phyloP scores from a whole-genome alignment of 2,113 vertebrate genomes.

The Astatotilapia flaviijosephi region DNA sequence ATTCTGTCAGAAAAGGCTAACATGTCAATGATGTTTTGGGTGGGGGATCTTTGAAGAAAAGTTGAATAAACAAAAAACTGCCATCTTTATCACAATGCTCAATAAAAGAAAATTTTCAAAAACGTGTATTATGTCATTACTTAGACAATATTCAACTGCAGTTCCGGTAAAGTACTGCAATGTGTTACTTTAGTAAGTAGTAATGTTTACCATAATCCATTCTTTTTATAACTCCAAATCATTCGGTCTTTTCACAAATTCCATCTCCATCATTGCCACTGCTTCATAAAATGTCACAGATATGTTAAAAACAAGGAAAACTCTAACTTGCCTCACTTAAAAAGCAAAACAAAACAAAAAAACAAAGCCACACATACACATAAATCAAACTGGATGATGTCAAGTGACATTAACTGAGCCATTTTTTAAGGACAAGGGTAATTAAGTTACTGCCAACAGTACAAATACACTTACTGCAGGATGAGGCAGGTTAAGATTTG shows the following conservation, averaged over 20 bases:
- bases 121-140: background rate
- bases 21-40: background rate
- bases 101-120: background rate
- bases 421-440: background rate
- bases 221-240: background rate
- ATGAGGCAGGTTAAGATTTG: background rate
- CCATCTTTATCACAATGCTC: background rate
- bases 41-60: background rate
- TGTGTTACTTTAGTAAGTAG: background rate
- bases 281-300: background rate
- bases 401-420: background rate
- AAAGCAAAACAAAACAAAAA: background rate
- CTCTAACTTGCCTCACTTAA: background rate
- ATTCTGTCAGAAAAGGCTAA: background rate
- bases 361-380: background rate
- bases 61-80: background rate
- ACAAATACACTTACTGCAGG: background rate
- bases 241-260: background rate
- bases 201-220: background rate
- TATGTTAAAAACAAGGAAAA: background rate
- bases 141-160: background rate
- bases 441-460: background rate
- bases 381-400: background rate
- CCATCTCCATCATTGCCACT: background rate
- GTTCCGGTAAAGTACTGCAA: background rate